Conservation (phyloP, 2,797 vertebrate genomes). For the Pelochelys cantorii region DNA sequence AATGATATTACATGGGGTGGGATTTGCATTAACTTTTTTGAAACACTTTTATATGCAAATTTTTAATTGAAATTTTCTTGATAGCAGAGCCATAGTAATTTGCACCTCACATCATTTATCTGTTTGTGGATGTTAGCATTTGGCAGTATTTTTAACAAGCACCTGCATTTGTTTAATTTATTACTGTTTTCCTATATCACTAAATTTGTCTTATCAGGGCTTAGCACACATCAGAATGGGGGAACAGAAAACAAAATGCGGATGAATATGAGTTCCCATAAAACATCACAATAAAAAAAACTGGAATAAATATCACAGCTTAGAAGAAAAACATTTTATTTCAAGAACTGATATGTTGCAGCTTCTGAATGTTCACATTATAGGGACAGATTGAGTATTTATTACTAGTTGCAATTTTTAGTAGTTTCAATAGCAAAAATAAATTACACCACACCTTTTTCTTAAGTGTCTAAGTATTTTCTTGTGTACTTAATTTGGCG, state of each 20-base stretch:
- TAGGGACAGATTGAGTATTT: slow-evolving; percentile 63
- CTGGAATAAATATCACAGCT: slow-evolving; percentile 72
- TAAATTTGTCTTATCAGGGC: slow-evolving; percentile 59
- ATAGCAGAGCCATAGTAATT: slow-evolving; percentile 75
- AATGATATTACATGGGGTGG: slow-evolving; percentile 36
- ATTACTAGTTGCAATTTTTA: slow-evolving; percentile 49
- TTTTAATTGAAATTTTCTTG: slow-evolving; percentile 65
- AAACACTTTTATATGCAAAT: slow-evolving; percentile 30
- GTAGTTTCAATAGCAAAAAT: slow-evolving; percentile 35
- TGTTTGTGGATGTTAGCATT: slow-evolving; percentile 72
- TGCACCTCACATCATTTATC: slow-evolving; percentile 69
- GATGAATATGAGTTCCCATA: slow-evolving; percentile 64
- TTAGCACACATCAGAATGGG: slow-evolving; percentile 58
- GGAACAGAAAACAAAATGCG: slow-evolving; percentile 67
- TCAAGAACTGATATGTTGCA: background rate
- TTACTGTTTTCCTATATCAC: slow-evolving; percentile 71
- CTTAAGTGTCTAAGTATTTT: slow-evolving; percentile 19
- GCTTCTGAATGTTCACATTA: slow-evolving; percentile 53
- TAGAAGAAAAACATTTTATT: slow-evolving; percentile 48
- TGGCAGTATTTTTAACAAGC: slow-evolving; percentile 65
- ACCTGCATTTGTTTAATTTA: slow-evolving; percentile 79
- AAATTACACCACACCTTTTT: slow-evolving; percentile 43
- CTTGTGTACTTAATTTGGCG: slow-evolving; percentile 51
- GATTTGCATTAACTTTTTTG: slow-evolving; percentile 62
- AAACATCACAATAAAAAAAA: slow-evolving; percentile 64